Base-by-base conservation (phyloP, 2,888 invertebrate species). In the Lacanobia oleracea region DNA sequence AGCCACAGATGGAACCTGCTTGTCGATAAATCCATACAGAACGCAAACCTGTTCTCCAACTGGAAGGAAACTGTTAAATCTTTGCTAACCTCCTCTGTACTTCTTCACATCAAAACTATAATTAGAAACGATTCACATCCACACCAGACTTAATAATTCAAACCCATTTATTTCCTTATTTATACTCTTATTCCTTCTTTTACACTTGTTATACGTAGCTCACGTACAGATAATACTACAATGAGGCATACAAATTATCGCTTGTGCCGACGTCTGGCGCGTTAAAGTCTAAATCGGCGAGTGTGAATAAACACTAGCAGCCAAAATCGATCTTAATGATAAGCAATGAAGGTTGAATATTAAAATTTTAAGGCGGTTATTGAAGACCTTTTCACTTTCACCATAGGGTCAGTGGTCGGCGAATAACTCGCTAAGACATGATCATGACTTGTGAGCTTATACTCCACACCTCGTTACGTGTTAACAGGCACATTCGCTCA, bases 381-480 rank as follows among this genome's bases (percentile, higher is more conserved):
- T 86, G 82, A 88, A 85, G 89, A 84, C 88, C 86, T 93, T 94
- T 91, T 91, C 82, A 83, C 86, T 88, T 90, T 89, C 78, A 79
- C 84, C 69, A 68, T 75, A 89, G 87, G 95, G 95, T 95, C 95
- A 95, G 94, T 94, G 95, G 93, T 95, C 94, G 95, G 93, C 93
- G 94, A 91, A 95, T 94, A 95, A 94, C 95, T 94, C 88, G 94
- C 90, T 93, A 93, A 96, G 95, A 95, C 95, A 94, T 94, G 95
- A 94, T 95, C 95, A 95, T 95, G 95, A 95, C 95, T 95, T 94
- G 94, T 94, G 94, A 93, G 95, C 93, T 93, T 94, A 94, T 93
- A 93, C 91, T 96, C 95, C 92, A 95, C 95, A 96, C 95, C 95
- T 96, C 92, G 96, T 95, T 96, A 96, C 93, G 94, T 96, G 95